phyloP scores from a whole-genome alignment of 1,140 invertebrate species.

The Drosophila willistoni region DNA sequence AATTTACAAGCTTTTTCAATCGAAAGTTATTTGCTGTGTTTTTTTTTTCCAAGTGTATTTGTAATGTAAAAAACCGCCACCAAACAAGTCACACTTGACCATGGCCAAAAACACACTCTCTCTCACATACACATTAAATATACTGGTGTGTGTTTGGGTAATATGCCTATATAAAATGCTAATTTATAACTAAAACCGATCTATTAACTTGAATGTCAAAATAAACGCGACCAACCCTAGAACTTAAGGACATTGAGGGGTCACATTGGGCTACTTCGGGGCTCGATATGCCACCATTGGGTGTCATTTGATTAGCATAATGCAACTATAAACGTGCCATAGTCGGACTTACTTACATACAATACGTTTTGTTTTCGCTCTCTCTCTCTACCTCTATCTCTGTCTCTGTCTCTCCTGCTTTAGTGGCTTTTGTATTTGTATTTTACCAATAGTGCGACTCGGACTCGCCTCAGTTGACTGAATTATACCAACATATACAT shows the following conservation, averaged over 20 bases:
- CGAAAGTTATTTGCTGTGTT: neutral
- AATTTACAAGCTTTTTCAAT: neutral
- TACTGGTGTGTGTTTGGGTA: neutral
- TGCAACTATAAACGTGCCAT: conserved; percentile 78
- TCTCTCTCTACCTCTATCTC: neutral
- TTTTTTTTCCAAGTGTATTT: neutral
- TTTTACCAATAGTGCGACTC: conserved; percentile 51
- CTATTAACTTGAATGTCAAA: conserved; percentile 81
- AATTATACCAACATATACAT: neutral
- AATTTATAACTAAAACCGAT: conserved; percentile 81
- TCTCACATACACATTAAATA: neutral
- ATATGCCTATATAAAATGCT: conserved; percentile 71
- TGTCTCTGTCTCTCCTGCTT: neutral
- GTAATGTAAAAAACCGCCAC: conserved; percentile 24
- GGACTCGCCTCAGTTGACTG: conserved; percentile 15
- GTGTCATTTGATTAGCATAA: conserved; percentile 81
- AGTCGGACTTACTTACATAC: conserved; percentile 48
- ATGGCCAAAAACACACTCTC: conserved; percentile 26
- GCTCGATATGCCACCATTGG: conserved; percentile 74
- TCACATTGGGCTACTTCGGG: conserved; percentile 32
- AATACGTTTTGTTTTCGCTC: neutral
- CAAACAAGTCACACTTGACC: conserved; percentile 40
- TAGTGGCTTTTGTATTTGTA: neutral
- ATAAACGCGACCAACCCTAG: conserved; percentile 68
- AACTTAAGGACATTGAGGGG: conserved; percentile 30